Base-by-base conservation (phyloP, 2,797 vertebrate genomes). In the Paratrypauchen microcephalus region DNA sequence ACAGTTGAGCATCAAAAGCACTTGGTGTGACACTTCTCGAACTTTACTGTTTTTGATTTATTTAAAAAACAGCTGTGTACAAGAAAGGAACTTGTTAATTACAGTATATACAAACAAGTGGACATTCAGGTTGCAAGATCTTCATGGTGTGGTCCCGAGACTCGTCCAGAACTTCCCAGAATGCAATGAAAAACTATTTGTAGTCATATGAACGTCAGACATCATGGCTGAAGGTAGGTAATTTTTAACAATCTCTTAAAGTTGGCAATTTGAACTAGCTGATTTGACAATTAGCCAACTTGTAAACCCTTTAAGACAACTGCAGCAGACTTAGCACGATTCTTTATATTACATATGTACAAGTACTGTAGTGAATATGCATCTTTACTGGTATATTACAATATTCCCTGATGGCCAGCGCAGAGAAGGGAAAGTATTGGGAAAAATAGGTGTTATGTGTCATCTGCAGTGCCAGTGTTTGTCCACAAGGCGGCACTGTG, bases 381-480 rank as follows among this genome's bases (percentile, higher is more conserved):
- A 58, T 82, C 50, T 87, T 83, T 78, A 80, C 66, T 79, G 87
- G 91, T 94, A 93, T 92, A 85, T 95, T 88, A 91, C 88, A 91
- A 88, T 89, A 90, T 93, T 93, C 93, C 92, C 91, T 93, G 93
- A 94, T 93, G 93, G 88, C 93, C 93, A 93, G 93, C 90, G 92
- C 86, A 91, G 93, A 93, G 91, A 89, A 92, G 93, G 91, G 89
- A 88, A 19, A 58, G 47, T 47, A 24, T 4, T 61, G 30, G 26
- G 19, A 3, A 7, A 16, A 36, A n/a, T 15, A 66, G 62, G 47
- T 45, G 41, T 4, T 45, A 13, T 13, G 12, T 45, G 80, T 83
- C 83, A 85, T 84, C 86, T 69, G 80, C 81, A 83, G 87, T 83
- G 84, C 82, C 82, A 76, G 72, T 79, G 73, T 79, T 74, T 75